Evolutionary conservation across 2,113 vertebrate species (phyloP).

Genomic region (Barnardius zonarius): DNA sequence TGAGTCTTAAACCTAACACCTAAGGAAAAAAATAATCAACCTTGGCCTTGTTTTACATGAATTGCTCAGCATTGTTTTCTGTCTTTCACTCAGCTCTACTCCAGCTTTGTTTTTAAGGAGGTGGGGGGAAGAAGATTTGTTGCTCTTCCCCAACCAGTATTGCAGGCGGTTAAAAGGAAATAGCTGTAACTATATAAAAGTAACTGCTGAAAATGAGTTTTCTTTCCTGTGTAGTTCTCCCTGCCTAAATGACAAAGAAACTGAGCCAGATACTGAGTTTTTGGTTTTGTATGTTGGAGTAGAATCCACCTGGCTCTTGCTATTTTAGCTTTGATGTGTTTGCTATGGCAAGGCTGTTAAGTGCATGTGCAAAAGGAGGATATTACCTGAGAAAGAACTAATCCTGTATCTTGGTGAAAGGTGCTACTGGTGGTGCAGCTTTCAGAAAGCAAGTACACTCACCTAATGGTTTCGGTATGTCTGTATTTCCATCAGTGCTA

Average conservation of each 20-base stretch:
- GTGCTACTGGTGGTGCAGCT: not conserved
- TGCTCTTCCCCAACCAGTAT: not conserved
- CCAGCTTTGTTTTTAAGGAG: not conserved
- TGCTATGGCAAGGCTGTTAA: not conserved
- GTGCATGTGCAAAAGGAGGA: not conserved
- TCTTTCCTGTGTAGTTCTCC: not conserved
- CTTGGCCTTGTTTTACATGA: not conserved
- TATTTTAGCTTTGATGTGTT: not conserved
- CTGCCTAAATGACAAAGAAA: not conserved
- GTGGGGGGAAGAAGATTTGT: not conserved
- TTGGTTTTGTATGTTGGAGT: not conserved
- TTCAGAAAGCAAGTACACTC: not conserved
- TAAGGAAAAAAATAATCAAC: not conserved
- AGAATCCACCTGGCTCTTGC: not conserved
- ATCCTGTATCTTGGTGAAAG: not conserved
- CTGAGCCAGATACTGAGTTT: not conserved
- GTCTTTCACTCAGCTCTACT: not conserved
- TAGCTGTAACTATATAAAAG: not conserved
- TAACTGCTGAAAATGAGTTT: not conserved
- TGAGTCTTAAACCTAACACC: not conserved
- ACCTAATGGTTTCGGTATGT: not conserved
- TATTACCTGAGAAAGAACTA: not conserved
- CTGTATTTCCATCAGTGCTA: not conserved
- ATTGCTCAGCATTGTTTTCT: not conserved
- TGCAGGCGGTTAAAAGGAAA: not conserved